Percentiles rank a stretch among this genome's conserved stretches.
Evolutionary conservation across 2,113 vertebrate species (phyloP).

Genomic region (Plestiodon gilberti): DNA sequence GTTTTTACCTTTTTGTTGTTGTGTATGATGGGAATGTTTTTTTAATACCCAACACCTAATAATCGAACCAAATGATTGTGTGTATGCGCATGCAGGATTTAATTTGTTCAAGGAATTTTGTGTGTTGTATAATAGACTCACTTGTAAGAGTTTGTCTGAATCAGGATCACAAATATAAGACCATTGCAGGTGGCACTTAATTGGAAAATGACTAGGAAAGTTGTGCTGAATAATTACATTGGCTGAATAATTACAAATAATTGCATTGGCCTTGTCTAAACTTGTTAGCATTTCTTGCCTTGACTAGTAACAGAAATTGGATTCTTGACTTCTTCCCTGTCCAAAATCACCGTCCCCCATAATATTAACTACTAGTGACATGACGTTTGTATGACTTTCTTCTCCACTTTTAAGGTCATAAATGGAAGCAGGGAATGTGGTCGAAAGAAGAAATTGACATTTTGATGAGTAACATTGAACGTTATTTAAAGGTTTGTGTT

Average conservation of each 20-base stretch:
- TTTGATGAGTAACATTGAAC: conserved; percentile 97
- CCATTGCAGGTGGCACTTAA: not conserved
- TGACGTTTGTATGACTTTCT: conserved; percentile 12
- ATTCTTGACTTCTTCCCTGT: not conserved
- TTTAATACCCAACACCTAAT: not conserved
- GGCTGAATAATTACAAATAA: no score
- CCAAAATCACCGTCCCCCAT: not conserved
- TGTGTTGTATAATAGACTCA: not conserved
- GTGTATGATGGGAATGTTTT: not conserved
- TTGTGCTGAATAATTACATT: not conserved
- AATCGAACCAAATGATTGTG: not conserved
- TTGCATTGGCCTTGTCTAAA: not conserved
- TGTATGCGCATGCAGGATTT: not conserved
- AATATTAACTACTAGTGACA: conserved; percentile 18
- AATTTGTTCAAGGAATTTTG: not conserved
- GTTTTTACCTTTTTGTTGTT: not conserved
- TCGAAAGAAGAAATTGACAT: conserved; percentile 98
- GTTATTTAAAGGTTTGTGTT: conserved; percentile 90
- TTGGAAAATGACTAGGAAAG: not conserved
- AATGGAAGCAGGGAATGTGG: conserved; percentile 99
- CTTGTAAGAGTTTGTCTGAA: not conserved
- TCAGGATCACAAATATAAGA: not conserved
- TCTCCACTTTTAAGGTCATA: conserved; percentile 87
- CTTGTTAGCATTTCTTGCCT: not conserved
- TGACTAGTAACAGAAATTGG: not conserved